phyloP scores from a whole-genome alignment of 1,140 invertebrate species.

The Brachionus koreanus region DNA sequence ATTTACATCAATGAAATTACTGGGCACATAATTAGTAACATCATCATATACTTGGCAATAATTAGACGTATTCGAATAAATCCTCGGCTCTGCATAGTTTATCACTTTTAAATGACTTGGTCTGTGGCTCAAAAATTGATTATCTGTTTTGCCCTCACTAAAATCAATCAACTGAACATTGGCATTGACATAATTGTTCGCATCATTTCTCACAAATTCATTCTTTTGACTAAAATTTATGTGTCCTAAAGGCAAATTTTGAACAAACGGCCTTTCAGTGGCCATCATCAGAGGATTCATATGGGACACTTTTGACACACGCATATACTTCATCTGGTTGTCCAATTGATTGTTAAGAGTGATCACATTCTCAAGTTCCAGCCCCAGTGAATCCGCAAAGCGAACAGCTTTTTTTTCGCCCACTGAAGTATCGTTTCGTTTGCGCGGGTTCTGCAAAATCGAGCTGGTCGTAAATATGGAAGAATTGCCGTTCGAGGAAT shows the following conservation, averaged over 20 bases:
- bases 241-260: not conserved
- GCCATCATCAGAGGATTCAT: not conserved
- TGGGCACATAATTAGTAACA: not conserved
- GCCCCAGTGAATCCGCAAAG: slow-evolving; percentile 18
- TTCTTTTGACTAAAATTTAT: not conserved
- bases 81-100: not conserved
- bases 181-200: not conserved
- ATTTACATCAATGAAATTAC: not conserved
- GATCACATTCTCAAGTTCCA: slow-evolving; percentile 33
- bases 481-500: not conserved
- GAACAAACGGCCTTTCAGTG: not conserved
- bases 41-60: slow-evolving; percentile 9
- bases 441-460: not conserved
- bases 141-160: not conserved
- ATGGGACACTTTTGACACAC: not conserved
- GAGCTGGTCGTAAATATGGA: not conserved
- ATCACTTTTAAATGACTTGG: not conserved
- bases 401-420: slow-evolving; percentile 32
- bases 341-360: not conserved
- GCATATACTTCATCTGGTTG: not conserved
- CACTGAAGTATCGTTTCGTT: not conserved
- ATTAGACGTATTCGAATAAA: not conserved
- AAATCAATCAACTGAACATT: not conserved
- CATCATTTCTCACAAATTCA: not conserved
- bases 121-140: not conserved